A percentile compares a stretch with the other conserved stretches of the same genome.
These are phyloP conservation scores for Thamnophis elegans DNA, from an alignment of 2,797 vertebrate genomes.

Conservation along the genomic window DNA sequence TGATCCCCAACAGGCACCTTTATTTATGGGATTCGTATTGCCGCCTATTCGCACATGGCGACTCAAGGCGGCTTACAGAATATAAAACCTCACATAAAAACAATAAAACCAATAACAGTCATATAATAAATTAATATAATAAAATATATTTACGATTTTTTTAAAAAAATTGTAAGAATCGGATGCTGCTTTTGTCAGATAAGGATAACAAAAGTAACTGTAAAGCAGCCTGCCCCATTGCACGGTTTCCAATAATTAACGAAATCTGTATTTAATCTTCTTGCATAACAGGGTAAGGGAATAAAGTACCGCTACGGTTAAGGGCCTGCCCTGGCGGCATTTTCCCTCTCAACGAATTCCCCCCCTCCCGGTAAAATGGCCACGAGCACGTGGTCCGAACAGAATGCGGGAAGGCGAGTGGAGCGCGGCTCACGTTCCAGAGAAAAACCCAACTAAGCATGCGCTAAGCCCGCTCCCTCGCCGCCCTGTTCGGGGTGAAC, in stretches of 20 bases:
- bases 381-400: conserved; percentile 27
- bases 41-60: no score
- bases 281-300: not conserved
- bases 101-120: no score
- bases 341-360: not conserved
- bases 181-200: not conserved
- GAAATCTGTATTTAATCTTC: not conserved
- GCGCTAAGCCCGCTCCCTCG: not conserved
- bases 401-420: conserved; percentile 32
- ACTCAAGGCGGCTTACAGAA: no score
- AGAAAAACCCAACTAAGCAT: not conserved
- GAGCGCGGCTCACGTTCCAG: conserved; percentile 2
- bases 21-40: no score
- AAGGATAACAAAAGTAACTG: not conserved
- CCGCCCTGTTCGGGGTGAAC: not conserved
- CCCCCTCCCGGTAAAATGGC: conserved; percentile 25
- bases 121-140: no score
- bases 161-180: not conserved
- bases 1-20: not conserved
- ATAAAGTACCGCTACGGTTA: not conserved
- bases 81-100: no score
- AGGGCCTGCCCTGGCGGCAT: not conserved
- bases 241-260: not conserved
- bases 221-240: not conserved
- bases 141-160: no score